Evolutionary conservation across 1,140 invertebrate genomes (phyloP).

Genomic region (Panagrolaimus sp.): DNA sequence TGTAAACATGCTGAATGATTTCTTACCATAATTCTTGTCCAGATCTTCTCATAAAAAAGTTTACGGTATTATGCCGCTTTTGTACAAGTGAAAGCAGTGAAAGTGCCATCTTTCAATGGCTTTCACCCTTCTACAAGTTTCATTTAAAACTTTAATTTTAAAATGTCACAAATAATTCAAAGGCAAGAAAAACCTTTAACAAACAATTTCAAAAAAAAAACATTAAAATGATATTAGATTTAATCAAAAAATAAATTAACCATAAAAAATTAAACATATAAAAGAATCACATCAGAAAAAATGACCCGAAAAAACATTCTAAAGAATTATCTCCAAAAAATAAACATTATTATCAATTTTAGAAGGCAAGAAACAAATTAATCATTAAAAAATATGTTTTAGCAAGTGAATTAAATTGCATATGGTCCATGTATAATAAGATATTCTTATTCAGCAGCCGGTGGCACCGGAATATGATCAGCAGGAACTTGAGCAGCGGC

Average conservation of each 20-base stretch:
- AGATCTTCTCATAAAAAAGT: slow-evolving; percentile 60
- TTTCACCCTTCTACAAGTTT: slow-evolving; percentile 68
- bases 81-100: background rate
- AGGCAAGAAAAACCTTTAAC: background rate
- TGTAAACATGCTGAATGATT: too few species aligned
- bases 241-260: slow-evolving; percentile 35
- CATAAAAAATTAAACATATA: background rate
- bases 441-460: background rate
- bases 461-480: background rate
- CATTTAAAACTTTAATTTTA: slow-evolving; percentile 63
- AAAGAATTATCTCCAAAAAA: too few species aligned
- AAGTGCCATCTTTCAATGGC: slow-evolving; percentile 1
- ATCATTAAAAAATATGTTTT: slow-evolving; percentile 15
- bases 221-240: background rate
- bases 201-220: slow-evolving; percentile 56
- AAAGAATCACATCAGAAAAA: slow-evolving; percentile 26
- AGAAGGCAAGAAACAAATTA: too few species aligned
- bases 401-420: background rate
- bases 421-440: background rate
- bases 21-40: slow-evolving; percentile 82
- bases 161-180: background rate
- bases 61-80: slow-evolving; percentile 51
- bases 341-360: background rate
- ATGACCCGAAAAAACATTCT: background rate
- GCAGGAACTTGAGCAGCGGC: background rate